phyloP scores from a whole-genome alignment of 2,113 vertebrate species.

The Halichoerus grypus region DNA sequence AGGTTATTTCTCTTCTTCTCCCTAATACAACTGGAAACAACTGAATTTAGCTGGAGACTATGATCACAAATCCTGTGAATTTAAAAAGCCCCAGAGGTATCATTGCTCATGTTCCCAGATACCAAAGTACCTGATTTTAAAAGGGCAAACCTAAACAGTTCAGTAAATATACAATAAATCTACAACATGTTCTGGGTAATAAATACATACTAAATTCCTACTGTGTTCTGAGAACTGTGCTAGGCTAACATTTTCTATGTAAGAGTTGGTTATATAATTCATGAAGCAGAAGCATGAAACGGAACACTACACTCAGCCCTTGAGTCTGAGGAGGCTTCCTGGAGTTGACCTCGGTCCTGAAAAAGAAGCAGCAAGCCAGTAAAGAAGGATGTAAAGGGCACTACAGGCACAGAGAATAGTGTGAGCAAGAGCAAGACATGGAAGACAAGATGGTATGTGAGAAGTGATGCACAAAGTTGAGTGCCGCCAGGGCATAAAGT shows the following conservation, averaged over 20 bases:
- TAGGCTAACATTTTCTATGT: background rate
- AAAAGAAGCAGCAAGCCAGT: background rate
- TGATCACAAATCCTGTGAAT: conserved; percentile 14
- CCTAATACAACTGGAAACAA: background rate
- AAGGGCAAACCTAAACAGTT: conserved; percentile 30
- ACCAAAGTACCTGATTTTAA: conserved; percentile 34
- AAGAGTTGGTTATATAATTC: background rate
- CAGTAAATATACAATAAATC: conserved; percentile 33
- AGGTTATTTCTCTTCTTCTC: background rate
- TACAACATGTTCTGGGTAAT: background rate
- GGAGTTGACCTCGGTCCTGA: background rate
- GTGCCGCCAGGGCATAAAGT: background rate
- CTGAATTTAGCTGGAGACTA: conserved; percentile 23
- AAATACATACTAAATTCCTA: background rate
- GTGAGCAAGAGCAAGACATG: background rate
- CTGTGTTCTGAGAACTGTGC: background rate
- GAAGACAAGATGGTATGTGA: background rate
- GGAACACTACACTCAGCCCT: background rate
- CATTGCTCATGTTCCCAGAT: background rate
- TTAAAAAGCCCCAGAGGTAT: background rate
- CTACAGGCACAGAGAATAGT: background rate
- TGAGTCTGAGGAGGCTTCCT: background rate
- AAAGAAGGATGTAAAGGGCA: background rate
- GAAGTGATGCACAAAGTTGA: background rate
- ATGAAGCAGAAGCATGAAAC: background rate